These are phyloP conservation scores for Acinonyx jubatus DNA, from an alignment of 2,113 vertebrate species.

Conservation along the genomic window DNA sequence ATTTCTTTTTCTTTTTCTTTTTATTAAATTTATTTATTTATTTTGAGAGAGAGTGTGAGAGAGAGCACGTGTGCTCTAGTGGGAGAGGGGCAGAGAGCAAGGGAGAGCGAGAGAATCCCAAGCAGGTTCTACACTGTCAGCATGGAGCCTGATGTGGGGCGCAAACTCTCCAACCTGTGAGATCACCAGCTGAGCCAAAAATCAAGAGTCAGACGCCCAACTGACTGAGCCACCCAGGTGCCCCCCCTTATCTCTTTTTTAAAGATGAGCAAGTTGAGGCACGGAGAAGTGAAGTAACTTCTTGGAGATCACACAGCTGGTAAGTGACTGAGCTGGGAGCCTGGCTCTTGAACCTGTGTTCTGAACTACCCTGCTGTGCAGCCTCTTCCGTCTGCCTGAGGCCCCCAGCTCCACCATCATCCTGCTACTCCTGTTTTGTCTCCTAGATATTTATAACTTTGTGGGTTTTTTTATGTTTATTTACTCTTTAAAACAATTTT, in stretches of 20 bases:
- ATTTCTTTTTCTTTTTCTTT: not conserved
- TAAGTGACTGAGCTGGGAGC: not conserved
- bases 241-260: not conserved
- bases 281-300: not conserved
- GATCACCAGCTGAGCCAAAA: not conserved
- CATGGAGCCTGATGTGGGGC: not conserved
- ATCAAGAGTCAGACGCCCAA: not conserved
- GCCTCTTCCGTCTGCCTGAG: not conserved
- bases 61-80: not conserved
- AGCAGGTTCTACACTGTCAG: not conserved
- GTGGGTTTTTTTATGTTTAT: too few species aligned
- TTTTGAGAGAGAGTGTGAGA: not conserved
- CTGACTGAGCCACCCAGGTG: not conserved
- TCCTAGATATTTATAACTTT: not conserved
- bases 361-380: not conserved
- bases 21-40: not conserved
- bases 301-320: not conserved
- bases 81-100: not conserved
- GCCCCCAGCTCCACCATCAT: not conserved
- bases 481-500: too few species aligned
- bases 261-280: not conserved
- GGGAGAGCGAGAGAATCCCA: not conserved
- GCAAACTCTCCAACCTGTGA: not conserved
- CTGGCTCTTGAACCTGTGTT: not conserved
- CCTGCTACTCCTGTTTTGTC: not conserved